Conservation (phyloP, 92 coral and sea anemone species). For the Actinernus sp. region DNA sequence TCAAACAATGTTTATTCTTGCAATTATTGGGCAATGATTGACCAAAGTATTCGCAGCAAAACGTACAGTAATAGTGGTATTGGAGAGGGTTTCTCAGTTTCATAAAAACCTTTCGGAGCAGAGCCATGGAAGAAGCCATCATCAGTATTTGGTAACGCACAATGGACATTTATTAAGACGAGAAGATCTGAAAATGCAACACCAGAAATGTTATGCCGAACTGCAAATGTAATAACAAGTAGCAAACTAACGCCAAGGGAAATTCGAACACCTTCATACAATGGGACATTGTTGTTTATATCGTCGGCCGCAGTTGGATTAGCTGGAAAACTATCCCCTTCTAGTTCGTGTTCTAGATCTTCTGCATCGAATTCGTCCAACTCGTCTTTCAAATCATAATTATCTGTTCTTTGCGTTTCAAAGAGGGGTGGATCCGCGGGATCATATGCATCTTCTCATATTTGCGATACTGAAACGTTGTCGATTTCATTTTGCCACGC, state of each 20-base stretch:
- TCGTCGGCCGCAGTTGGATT: too few species aligned
- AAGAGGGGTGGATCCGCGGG: too few species aligned
- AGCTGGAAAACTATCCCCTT: too few species aligned
- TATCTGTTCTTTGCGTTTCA: too few species aligned
- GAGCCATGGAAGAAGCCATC: slow-evolving; percentile 26
- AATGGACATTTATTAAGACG: slow-evolving; percentile 45
- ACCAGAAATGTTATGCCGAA: slow-evolving; percentile 59
- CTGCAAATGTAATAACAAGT: slow-evolving; percentile 51
- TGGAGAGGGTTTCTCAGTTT: slow-evolving; percentile 51
- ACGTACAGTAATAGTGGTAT: slow-evolving; percentile 62
- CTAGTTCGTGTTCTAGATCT: too few species aligned
- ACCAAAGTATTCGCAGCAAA: slow-evolving; percentile 62
- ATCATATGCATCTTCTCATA: too few species aligned
- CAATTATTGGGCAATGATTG: slow-evolving; percentile 1
- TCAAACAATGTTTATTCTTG: slow-evolving; percentile 47
- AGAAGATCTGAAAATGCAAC: slow-evolving; percentile 55
- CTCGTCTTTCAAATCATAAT: too few species aligned
- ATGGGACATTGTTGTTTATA: slow-evolving; percentile 7
- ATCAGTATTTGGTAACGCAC: slow-evolving; percentile 49
- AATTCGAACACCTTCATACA: slow-evolving; percentile 14
- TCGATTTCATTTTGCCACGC: too few species aligned
- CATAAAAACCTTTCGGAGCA: slow-evolving; percentile 31
- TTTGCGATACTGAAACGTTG: too few species aligned
- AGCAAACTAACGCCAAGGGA: slow-evolving; percentile 41
- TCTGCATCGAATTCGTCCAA: too few species aligned